These are phyloP conservation scores for Lydus trimaculatus DNA, from an alignment of 2,888 invertebrate species.

Conservation along the genomic window DNA sequence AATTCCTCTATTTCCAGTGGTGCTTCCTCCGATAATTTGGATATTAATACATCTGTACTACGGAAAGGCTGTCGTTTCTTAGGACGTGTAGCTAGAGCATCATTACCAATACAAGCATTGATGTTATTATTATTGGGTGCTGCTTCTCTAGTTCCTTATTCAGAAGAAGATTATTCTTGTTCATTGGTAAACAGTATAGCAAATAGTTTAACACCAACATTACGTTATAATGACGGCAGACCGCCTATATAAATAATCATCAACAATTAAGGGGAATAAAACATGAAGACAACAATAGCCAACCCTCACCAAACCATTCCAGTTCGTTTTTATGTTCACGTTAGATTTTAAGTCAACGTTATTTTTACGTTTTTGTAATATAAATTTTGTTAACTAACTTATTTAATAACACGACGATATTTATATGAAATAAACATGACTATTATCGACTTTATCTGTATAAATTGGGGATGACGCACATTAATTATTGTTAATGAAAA, in stretches of 20 bases:
- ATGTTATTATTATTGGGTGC: slow-evolving; percentile 92
- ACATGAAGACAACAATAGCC: neutral
- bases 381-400: slow-evolving; percentile 36
- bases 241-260: slow-evolving; percentile 78
- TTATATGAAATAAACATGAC: slow-evolving; percentile 35
- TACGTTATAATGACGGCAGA: slow-evolving; percentile 91
- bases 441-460: slow-evolving; percentile 51
- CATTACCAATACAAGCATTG: slow-evolving; percentile 93
- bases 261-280: no score
- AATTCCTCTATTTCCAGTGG: slow-evolving; percentile 46
- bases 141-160: slow-evolving; percentile 89
- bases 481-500: slow-evolving; percentile 38
- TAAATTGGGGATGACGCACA: slow-evolving; percentile 59
- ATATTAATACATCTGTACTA: slow-evolving; percentile 71
- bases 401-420: slow-evolving; percentile 14
- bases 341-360: slow-evolving; percentile 31
- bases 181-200: slow-evolving; percentile 85
- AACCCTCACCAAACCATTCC: slow-evolving; percentile 34
- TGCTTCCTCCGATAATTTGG: slow-evolving; percentile 53
- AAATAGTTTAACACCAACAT: slow-evolving; percentile 84
- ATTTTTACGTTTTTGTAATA: slow-evolving; percentile 29
- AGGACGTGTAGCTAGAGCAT: slow-evolving; percentile 88
- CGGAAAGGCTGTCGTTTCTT: slow-evolving; percentile 83
- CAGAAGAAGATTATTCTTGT: slow-evolving; percentile 85
- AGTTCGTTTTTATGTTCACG: slow-evolving; percentile 32